Conservation (phyloP, 2,797 vertebrate genomes). For the Sebastes matsubarae region DNA sequence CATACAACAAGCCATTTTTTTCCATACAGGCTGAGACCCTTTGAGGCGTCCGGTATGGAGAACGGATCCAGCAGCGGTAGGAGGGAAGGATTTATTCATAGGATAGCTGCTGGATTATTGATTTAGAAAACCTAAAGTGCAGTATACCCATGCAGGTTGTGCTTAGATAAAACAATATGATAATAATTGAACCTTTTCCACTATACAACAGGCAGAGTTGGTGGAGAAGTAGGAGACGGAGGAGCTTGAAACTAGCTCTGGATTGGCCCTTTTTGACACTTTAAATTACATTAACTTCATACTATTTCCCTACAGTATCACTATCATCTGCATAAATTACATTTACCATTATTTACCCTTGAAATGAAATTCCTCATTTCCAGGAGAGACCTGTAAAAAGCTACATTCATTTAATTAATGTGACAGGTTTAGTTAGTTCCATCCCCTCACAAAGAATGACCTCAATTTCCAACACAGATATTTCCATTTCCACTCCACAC, state of each 20-base stretch:
- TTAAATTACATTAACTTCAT: not conserved
- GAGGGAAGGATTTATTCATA: not conserved
- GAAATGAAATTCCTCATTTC: not conserved
- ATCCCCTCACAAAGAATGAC: conserved; percentile 1
- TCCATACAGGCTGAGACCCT: not conserved
- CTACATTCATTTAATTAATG: conserved; percentile 8
- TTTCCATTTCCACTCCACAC: conserved; percentile 28
- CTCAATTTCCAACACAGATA: conserved; percentile 44
- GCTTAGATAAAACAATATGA: not conserved
- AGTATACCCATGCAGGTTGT: not conserved
- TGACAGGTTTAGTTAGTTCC: not conserved
- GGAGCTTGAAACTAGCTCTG: not conserved
- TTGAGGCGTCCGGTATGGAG: not conserved
- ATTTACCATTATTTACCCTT: not conserved
- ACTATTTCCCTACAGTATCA: not conserved
- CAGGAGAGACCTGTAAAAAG: not conserved
- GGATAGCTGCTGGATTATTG: not conserved
- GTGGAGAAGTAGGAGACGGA: not conserved
- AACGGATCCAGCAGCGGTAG: not conserved
- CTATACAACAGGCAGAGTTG: no score
- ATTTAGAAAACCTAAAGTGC: not conserved
- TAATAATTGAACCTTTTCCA: not conserved
- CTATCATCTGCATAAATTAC: not conserved
- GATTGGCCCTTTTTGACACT: not conserved
- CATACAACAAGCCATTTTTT: not conserved